These are phyloP conservation scores for Agrenia bidenticulata DNA, from an alignment of 2,888 invertebrate species.

Conservation along the genomic window DNA sequence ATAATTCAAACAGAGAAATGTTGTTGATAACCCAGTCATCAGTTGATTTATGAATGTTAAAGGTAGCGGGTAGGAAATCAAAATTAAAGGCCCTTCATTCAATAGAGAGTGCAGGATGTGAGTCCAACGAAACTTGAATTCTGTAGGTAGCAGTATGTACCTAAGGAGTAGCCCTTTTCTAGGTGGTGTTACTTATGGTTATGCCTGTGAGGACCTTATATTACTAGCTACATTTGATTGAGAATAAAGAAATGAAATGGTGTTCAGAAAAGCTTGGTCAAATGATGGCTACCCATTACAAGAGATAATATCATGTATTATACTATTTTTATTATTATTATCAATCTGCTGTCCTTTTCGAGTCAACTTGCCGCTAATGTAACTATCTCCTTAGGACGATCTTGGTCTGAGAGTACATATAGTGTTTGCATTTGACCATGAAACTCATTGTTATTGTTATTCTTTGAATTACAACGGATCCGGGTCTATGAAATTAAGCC, in stretches of 20 bases:
- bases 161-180: no score
- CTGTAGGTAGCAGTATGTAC: no score
- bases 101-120: no score
- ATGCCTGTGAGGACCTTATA: no score
- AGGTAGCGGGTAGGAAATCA: no score
- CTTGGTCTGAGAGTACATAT: background rate
- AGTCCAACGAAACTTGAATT: no score
- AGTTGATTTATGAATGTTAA: no score
- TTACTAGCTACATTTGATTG: background rate
- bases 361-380: constrained; percentile 1
- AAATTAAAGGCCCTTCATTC: no score
- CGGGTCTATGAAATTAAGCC: constrained; percentile 21
- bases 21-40: no score
- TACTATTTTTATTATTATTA: constrained; percentile 1
- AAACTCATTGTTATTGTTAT: constrained; percentile 28
- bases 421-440: constrained; percentile 16
- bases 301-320: constrained; percentile 4
- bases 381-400: background rate
- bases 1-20: no score
- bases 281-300: constrained; percentile 6
- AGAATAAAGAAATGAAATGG: background rate
- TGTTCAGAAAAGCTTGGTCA: background rate
- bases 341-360: constrained; percentile 4
- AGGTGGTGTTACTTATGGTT: no score
- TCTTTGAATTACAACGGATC: constrained; percentile 17